Evolutionary conservation across 2,113 vertebrate species (phyloP), one percentile per base, ranked within the genome.

Genomic region (Nycticryphes semicollaris): DNA sequence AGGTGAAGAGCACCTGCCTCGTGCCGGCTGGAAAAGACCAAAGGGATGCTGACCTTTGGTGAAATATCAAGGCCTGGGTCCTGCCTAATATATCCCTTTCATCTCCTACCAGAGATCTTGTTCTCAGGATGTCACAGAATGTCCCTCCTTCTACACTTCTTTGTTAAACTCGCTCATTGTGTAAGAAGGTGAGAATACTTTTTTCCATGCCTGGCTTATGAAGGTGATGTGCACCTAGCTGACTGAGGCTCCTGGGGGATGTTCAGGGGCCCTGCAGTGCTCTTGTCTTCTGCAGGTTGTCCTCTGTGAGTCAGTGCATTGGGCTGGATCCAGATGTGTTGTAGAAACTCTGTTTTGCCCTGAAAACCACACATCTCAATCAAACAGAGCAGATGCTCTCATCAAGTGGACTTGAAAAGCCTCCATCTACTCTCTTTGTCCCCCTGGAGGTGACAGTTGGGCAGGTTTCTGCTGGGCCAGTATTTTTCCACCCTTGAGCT

Each of bases 211-310:
- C 51, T 57, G 22, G 14, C 59, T 60, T 37, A 6, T 9, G 51
- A n/a, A 60, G 41, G 37, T 37, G 47, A 18, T 16, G 0, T 3
- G 8, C 20, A 20, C 54, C 60, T 4, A 0, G 28, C 39, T 57
- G 30, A 27, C 9, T 74, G 43, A 78, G 48, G 70, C 50, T 84
- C n/a, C n/a, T 1, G 3, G 22, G 39, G 70, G 43, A 47, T 1
- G 1, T 56, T 35, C 30, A 45, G 16, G 33, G 37, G 5, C 33
- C 31, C 27, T 80, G 64, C 53, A 56, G 14, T 27, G 45, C 31
- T 77, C 54, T 12, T 64, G 4, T 50, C 59, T 74, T 67, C 50
- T 39, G 3, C 11, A 24, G 35, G 37, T 56, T n/a, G 3, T 27
- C 47, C 76, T 43, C 25, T 67, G 24, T 27, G 48, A 24, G 15